phyloP scores from a whole-genome alignment of 1,140 invertebrate species.

The Himalopsyche phryganea region DNA sequence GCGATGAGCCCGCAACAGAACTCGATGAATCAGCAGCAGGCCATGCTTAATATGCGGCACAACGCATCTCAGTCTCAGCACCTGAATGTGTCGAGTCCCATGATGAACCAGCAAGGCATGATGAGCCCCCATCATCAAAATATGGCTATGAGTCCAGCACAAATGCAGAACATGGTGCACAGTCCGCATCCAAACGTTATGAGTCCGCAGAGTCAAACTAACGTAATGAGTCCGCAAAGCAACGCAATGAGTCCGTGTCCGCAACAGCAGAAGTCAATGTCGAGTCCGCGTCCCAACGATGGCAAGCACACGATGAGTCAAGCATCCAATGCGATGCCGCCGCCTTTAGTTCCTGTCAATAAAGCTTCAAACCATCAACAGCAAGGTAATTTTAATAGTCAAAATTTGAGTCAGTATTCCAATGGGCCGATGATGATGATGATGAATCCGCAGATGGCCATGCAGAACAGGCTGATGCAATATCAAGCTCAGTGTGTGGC shows the following conservation, averaged over 20 bases:
- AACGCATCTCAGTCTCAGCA: conserved; percentile 1
- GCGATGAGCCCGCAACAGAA: conserved; percentile 13
- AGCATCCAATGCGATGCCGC: conserved; percentile 9
- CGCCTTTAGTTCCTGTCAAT: conserved; percentile 34
- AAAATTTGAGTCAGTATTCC: conserved; percentile 25
- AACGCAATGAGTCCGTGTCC: conserved; percentile 28
- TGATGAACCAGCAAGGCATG: conserved; percentile 44
- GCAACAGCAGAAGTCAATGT: no score
- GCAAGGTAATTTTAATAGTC: conserved; percentile 5
- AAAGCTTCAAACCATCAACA: conserved; percentile 31
- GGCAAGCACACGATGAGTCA: neutral
- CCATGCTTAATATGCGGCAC: conserved; percentile 10
- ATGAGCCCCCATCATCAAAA: conserved; percentile 37
- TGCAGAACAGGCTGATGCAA: conserved; percentile 26
- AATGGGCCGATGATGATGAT: conserved; percentile 14
- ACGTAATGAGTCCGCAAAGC: conserved; percentile 44
- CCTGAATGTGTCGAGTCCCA: conserved; percentile 44
- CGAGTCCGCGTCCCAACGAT: conserved; percentile 40
- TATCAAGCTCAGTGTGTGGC: conserved; percentile 30
- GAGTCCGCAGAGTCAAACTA: conserved; percentile 14
- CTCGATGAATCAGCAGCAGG: neutral
- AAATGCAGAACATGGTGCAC: conserved; percentile 38
- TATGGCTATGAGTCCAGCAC: conserved; percentile 13
- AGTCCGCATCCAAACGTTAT: conserved; percentile 23
- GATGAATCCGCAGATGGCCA: conserved; percentile 8